phyloP scores from a whole-genome alignment of 2,797 vertebrate species.

The Dryobates pubescens region DNA sequence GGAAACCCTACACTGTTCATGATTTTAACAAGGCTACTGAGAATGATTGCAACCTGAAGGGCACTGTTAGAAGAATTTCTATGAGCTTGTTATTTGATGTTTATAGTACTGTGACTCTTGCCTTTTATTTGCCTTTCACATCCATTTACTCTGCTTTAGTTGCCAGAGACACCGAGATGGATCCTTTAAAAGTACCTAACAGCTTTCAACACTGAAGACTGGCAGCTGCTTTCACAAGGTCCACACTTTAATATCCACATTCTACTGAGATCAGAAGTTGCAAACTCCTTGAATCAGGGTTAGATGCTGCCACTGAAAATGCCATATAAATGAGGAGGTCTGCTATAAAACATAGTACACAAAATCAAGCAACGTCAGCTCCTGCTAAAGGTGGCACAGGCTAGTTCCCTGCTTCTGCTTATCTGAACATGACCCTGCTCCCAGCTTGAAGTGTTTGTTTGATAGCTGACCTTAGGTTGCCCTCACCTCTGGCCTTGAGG shows the following conservation, averaged over 20 bases:
- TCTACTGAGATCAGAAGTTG: neutral
- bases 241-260: neutral
- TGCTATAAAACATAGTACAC: neutral
- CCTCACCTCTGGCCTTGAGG: neutral
- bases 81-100: constrained; percentile 13
- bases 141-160: constrained; percentile 25
- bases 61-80: constrained; percentile 24
- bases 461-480: neutral
- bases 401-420: neutral
- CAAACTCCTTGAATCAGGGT: neutral
- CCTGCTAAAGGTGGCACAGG: neutral
- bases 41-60: constrained; percentile 9
- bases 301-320: neutral
- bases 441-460: neutral
- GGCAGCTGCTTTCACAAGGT: neutral
- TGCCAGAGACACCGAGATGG: neutral
- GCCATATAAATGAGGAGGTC: neutral
- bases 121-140: constrained; percentile 37
- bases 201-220: neutral
- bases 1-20: neutral
- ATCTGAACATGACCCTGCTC: neutral
- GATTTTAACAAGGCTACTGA: constrained; percentile 25
- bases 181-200: constrained; percentile 7
- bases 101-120: constrained; percentile 23
- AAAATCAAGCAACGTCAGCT: neutral